Conservation (phyloP, 2,888 invertebrate species). For the Oithona nana region DNA sequence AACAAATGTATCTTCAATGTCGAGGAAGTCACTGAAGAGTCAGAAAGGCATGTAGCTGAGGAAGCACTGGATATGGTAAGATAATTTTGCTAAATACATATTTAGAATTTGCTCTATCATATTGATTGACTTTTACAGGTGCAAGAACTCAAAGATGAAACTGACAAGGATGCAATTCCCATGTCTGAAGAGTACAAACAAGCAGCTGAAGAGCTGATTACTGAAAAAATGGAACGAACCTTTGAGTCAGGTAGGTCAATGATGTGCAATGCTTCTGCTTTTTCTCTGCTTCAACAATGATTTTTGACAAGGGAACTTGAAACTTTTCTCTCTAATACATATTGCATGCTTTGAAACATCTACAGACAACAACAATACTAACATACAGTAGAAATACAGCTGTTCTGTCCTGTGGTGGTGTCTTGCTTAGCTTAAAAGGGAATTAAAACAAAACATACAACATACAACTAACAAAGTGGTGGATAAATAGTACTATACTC, state of each 20-base stretch:
- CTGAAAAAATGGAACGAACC: neutral
- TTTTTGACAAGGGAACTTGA: too few relatives aligned
- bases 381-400: too few relatives aligned
- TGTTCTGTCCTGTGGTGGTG: too few relatives aligned
- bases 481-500: too few relatives aligned
- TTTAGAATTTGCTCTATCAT: neutral
- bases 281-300: too few relatives aligned
- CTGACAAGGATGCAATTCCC: neutral
- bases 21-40: conserved; percentile 55
- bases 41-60: conserved; percentile 45
- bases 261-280: neutral
- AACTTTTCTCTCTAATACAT: too few relatives aligned
- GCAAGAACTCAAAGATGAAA: neutral
- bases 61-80: conserved; percentile 24
- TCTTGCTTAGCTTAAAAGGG: too few relatives aligned
- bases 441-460: too few relatives aligned
- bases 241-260: neutral
- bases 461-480: too few relatives aligned
- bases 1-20: conserved; percentile 59
- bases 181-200: neutral
- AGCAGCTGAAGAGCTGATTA: neutral
- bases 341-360: too few relatives aligned
- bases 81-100: neutral
- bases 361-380: too few relatives aligned
- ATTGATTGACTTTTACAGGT: neutral